These are phyloP conservation scores for Hipposideros larvatus DNA, from an alignment of 2,797 vertebrate genomes.

Conservation along the genomic window DNA sequence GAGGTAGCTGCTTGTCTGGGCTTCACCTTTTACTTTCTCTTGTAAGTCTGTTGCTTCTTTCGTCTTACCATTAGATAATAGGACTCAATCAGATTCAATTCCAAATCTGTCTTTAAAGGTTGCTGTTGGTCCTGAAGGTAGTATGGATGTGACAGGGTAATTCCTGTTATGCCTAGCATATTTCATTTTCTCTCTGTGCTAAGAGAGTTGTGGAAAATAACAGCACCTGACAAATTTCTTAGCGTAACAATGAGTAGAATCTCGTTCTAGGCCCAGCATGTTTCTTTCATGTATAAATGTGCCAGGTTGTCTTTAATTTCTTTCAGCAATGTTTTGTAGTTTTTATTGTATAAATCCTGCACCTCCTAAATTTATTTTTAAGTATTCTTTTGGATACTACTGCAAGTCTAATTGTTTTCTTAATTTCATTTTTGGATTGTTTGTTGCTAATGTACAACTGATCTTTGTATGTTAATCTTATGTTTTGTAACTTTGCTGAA, in stretches of 20 bases:
- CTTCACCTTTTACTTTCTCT: background rate
- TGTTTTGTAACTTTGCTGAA: background rate
- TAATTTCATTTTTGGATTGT: background rate
- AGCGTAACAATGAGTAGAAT: background rate
- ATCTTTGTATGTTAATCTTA: background rate
- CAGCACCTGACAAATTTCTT: background rate
- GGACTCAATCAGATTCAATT: background rate
- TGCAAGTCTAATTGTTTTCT: background rate
- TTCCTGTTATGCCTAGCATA: background rate
- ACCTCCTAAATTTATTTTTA: background rate
- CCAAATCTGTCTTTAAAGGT: background rate
- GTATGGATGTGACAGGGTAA: background rate
- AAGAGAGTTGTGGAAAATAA: background rate
- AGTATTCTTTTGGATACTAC: background rate
- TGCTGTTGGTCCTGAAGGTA: background rate
- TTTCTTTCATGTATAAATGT: conserved; percentile 10
- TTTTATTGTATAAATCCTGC: background rate
- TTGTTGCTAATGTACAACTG: background rate
- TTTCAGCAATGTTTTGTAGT: background rate
- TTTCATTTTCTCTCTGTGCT: background rate
- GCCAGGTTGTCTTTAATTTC: conserved; percentile 1
- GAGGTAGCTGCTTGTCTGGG: background rate
- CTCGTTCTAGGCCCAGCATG: background rate
- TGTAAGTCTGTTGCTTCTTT: background rate
- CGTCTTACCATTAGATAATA: background rate